Evolutionary conservation across 2,797 vertebrate genomes (phyloP), one percentile per base, ranked within the genome.

Genomic region (Sebastes vulpes): DNA sequence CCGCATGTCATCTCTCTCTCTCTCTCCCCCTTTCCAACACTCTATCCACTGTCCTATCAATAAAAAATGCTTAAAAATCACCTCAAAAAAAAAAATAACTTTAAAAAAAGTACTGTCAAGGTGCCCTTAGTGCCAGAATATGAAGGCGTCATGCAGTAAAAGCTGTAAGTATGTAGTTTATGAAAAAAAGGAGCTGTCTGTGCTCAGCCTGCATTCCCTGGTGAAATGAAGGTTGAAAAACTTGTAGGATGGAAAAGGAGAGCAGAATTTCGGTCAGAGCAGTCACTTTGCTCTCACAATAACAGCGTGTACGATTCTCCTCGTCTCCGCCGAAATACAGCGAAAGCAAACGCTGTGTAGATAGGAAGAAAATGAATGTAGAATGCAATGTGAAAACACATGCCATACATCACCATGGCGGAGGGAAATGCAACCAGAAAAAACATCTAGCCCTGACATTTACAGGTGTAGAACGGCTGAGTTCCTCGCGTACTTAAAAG

Each of bases 361-460:
- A n/a, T 3, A 2, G 57, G n/a, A 21, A 25, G 26, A 72, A 69
- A 67, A 75, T 4, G 9, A 29, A 31, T 16, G 2, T 23, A 20
- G 79, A 59, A 72, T 2, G 53, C 16, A 46, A 54, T 18, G 53
- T 50, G 59, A 56, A 70, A 64, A 56, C 7, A 20, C 28, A 52
- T 38, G 29, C 4, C 26, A 35, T 42, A 46, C 48, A 72, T 81
- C 79, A 79, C 46, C 3, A 5, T 2, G 4, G 25, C 8, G 31
- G 75, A 12, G 28, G 8, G 65, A 77, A 69, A 32, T n/a, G 67
- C 48, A 56, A 56, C 32, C 74, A 42, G 72, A 38, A 82, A 81
- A 68, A 67, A 68, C 66, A 77, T 66, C 31, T 1, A 20, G 56
- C 50, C 48, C 20, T 86, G 90, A 87, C 88, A 87, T 92, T 88